Conservation (phyloP, 2,797 vertebrate genomes). For the Leptatherina wallacei region DNA sequence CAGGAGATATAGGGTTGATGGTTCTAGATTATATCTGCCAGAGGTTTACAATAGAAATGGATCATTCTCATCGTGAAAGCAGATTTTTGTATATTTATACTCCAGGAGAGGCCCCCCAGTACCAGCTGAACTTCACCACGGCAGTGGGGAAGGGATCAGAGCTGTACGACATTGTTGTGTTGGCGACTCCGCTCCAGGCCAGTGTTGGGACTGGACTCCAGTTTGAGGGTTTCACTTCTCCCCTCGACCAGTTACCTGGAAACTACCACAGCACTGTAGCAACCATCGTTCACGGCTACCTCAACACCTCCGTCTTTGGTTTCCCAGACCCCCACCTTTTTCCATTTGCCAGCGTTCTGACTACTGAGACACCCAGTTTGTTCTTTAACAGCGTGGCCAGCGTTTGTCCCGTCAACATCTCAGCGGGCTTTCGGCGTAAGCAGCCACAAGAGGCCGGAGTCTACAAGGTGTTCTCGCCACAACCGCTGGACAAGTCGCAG, state of each 20-base stretch:
- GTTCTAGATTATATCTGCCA: not conserved
- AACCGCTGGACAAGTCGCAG: slow-evolving; percentile 87
- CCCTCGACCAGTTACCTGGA: slow-evolving; percentile 80
- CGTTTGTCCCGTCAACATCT: slow-evolving; percentile 94
- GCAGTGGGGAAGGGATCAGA: slow-evolving; percentile 78
- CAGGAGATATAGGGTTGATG: not conserved
- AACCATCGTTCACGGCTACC: slow-evolving; percentile 95
- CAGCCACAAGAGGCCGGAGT: slow-evolving; percentile 95
- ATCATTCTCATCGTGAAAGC: not conserved
- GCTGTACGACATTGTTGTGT: slow-evolving; percentile 92
- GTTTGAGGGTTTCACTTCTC: slow-evolving; percentile 87
- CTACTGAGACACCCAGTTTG: slow-evolving; percentile 86
- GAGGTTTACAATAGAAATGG: not conserved
- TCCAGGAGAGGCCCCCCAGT: slow-evolving; percentile 87
- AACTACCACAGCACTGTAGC: slow-evolving; percentile 90
- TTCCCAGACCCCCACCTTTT: slow-evolving; percentile 95
- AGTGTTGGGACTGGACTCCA: slow-evolving; percentile 83
- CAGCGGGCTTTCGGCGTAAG: slow-evolving; percentile 89
- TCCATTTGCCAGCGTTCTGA: slow-evolving; percentile 92
- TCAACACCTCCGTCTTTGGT: slow-evolving; percentile 96
- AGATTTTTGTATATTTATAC: not conserved
- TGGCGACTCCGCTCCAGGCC: slow-evolving; percentile 89
- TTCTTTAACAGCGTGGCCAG: slow-evolving; percentile 93
- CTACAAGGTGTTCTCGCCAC: slow-evolving; percentile 92
- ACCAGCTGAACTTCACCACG: slow-evolving; percentile 87